Percentiles rank a stretch among this genome's conserved stretches.
These are phyloP conservation scores for Aporrectodea caliginosa DNA, from an alignment of 1,140 invertebrate genomes.

Conservation along the genomic window DNA sequence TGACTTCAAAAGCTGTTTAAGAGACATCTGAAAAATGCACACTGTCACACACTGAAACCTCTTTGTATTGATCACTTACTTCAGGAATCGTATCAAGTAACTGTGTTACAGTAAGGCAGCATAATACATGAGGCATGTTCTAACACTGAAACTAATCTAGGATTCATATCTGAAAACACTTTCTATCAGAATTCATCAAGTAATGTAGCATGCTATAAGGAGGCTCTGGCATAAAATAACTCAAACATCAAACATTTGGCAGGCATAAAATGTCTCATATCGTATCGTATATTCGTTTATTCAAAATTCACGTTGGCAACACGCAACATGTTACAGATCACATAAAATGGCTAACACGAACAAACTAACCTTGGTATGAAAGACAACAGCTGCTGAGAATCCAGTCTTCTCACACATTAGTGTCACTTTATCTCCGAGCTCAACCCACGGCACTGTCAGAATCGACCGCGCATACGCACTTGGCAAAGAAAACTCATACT, in stretches of 20 bases:
- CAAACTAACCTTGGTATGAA: slow-evolving; percentile 73
- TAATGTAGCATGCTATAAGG: no score
- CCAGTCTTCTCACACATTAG: slow-evolving; percentile 83
- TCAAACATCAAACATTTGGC: neutral
- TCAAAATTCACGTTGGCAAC: neutral
- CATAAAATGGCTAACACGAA: neutral
- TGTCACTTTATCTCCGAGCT: slow-evolving; percentile 81
- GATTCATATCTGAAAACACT: no score
- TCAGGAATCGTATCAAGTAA: no score
- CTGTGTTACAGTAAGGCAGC: no score
- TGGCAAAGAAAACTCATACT: slow-evolving; percentile 89
- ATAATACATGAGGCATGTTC: no score
- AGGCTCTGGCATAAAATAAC: neutral
- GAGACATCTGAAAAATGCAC: no score
- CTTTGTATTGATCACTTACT: no score
- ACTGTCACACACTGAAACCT: no score
- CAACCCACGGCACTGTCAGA: slow-evolving; percentile 92
- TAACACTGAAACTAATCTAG: no score
- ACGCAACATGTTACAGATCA: neutral
- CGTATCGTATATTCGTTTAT: neutral
- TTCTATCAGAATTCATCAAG: no score
- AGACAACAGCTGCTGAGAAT: slow-evolving; percentile 82
- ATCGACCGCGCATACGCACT: slow-evolving; percentile 94
- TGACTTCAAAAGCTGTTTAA: neutral
- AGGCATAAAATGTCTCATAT: neutral